phyloP scores from a whole-genome alignment of 2,888 invertebrate species.

The Clistopyga incitator region DNA sequence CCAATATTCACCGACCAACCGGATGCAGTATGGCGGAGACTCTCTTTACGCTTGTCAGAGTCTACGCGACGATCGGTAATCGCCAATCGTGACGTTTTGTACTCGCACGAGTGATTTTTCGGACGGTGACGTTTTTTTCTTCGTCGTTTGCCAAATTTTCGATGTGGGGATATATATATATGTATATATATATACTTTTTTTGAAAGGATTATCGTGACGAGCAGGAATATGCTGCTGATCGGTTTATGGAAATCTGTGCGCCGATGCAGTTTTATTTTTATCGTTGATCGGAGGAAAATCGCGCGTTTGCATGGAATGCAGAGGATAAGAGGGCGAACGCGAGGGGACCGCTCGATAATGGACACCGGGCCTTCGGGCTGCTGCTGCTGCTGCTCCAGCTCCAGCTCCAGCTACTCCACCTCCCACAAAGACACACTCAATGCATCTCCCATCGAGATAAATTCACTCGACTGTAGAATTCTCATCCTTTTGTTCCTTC shows the following conservation, averaged over 20 bases:
- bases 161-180: no score
- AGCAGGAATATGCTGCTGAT: no score
- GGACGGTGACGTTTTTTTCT: constrained; percentile 5
- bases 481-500: not conserved
- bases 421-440: constrained; percentile 44
- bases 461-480: not conserved
- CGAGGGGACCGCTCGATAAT: constrained; percentile 62
- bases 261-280: constrained; percentile 7
- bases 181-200: no score
- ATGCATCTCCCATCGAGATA: constrained; percentile 27
- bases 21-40: constrained; percentile 82
- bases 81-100: constrained; percentile 15
- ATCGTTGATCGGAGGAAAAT: not conserved
- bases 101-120: constrained; percentile 20
- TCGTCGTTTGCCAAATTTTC: no score
- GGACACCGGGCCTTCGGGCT: constrained; percentile 60
- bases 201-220: no score
- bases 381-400: constrained; percentile 8
- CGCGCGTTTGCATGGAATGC: constrained; percentile 25
- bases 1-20: constrained; percentile 68
- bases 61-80: constrained; percentile 20
- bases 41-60: constrained; percentile 76
- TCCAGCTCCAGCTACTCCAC: constrained; percentile 28
- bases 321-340: constrained; percentile 38
- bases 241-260: not conserved